Evolutionary conservation across 2,797 vertebrate genomes (phyloP).

Genomic region (Acrocephalus scirpaceus): DNA sequence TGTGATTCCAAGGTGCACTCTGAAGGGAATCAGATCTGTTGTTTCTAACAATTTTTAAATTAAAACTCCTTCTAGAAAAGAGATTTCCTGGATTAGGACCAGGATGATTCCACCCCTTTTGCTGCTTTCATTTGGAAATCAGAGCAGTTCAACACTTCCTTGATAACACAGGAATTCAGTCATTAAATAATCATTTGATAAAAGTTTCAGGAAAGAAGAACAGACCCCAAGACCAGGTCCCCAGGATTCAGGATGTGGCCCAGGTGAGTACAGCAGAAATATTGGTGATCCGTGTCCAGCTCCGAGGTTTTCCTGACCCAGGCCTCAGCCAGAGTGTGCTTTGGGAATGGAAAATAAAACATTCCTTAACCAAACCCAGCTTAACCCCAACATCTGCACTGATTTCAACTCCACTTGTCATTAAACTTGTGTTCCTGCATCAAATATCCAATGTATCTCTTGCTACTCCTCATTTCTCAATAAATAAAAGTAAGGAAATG

Average conservation of each 20-base stretch:
- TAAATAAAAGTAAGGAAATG: background rate
- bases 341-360: background rate
- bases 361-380: background rate
- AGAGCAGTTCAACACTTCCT: background rate
- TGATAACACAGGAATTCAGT: background rate
- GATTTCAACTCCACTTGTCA: background rate
- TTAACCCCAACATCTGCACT: background rate
- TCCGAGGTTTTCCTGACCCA: constrained; percentile 98
- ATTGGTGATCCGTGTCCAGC: constrained; percentile 91
- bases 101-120: background rate
- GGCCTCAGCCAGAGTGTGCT: constrained; percentile 93
- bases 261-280: constrained; percentile 93
- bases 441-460: background rate
- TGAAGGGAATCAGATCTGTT: background rate
- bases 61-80: background rate
- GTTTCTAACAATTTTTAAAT: background rate
- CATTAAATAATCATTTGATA: background rate
- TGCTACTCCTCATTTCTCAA: background rate
- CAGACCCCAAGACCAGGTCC: constrained; percentile 90
- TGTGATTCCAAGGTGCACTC: background rate
- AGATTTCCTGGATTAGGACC: background rate
- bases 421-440: background rate
- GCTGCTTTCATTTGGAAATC: background rate
- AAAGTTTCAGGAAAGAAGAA: background rate
- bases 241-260: constrained; percentile 97